Evolutionary conservation across 2,888 invertebrate genomes (phyloP), one percentile per base, ranked within the genome.

Genomic region (Incurvaria masculella): DNA sequence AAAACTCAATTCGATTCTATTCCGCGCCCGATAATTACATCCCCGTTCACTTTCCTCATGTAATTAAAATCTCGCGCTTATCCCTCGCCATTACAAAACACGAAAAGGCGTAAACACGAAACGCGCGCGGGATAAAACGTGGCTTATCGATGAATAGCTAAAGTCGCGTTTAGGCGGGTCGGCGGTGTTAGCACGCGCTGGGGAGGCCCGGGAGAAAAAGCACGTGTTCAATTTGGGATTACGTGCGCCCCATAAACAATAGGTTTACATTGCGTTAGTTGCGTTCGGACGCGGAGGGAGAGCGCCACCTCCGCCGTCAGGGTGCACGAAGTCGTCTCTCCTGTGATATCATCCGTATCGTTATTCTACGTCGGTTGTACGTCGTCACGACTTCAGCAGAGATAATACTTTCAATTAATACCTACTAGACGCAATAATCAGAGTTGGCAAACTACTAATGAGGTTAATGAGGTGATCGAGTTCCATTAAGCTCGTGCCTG

Each of bases 141-240:
- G 44, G 57, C 61, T 57, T 69, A 59, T 50, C 1, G 0, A 3
- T 1, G 21, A 18, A 14, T 2, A n/a, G 10, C 45, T 62, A 67
- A 56, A 58, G 64, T 59, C 33, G 44, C 53, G 51, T 61, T 63
- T 60, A 16, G 14, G 41, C 33, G 44, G 53, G 51, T 61, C 63
- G 60, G 16, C 27, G 21, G 52, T 55, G 19, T 4, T 39, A 27
- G 21, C 17, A 42, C 46, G 39, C 40, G 44, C 44, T 61, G 59
- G 59, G 58, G 60, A 65, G 65, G 62, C 67, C 61, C 71, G 74
- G 66, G 76, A 73, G 74, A 76, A 72, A 75, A 75, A 72, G 67
- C 75, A 75, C 75, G 75, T 75, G 76, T 76, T 73, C 71, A 71
- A 69, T 73, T 71, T 68, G 69, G 72, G 75, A 76, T 78, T 76